Base-by-base conservation (phyloP, 1,140 invertebrate genomes). In the Papilio dardanus region DNA sequence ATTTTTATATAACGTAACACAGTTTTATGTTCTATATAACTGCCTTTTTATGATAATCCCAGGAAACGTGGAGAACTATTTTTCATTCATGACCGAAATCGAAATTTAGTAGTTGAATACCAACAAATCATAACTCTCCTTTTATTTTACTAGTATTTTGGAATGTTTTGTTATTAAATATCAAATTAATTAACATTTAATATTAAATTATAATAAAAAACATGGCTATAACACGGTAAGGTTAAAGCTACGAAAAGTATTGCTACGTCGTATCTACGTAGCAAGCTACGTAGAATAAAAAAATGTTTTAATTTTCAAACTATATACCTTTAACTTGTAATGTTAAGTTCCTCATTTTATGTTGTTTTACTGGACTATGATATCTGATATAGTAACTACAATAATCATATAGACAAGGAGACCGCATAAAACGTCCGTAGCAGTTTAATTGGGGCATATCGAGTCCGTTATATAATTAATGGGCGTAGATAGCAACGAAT, bases 381-480 rank as follows among this genome's bases (percentile, higher is more conserved):
- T 28, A 62, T 62, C 10, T 62, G 10, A 58, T 58, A 12, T 58
- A 58, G 21, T 16, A 28, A 21, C 4, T 28, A 62, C 21, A 24
- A 30, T 71, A 24, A 0, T 21, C 67, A 24, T 69, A 10, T 69
- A 69, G 33, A 69, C 67, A 24, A 71, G 65, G 67, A 69, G 74
- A 66, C 40, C 68, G 77, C 78, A 78, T 76, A 74, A 76, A 85
- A 84, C 77, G 83, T 85, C 79, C 75, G 79, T 76, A 76, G 77
- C 68, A 81, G 74, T 86, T 81, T 86, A 88, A 87, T 87, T 88
- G 86, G 79, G 78, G 78, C 81, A 84, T 82, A 87, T 86, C 87
- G 87, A 82, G 75, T 78, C 75, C 75, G 78, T 65, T 75, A 76
- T 81, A 78, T 87, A 86, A 88, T 87, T 82, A 87, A 88, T 88